Conservation (phyloP, 1,140 invertebrate genomes). For the Pseudoatta argentina region DNA sequence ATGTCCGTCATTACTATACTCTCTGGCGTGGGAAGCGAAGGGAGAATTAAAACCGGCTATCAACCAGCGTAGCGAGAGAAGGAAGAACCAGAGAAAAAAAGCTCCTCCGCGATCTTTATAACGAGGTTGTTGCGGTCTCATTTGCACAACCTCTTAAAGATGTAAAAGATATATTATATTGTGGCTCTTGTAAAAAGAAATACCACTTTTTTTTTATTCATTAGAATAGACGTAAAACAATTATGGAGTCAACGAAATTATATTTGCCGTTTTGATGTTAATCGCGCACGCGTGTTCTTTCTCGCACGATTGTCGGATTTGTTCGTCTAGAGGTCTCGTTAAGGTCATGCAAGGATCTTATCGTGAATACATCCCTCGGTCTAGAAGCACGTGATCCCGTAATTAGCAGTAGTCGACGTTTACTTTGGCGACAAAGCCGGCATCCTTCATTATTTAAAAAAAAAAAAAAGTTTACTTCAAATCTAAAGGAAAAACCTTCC, state of each 20-base stretch:
- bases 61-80: conserved; percentile 13
- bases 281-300: conserved; percentile 11
- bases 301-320: conserved; percentile 27
- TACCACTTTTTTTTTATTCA: conserved; percentile 10
- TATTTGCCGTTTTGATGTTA: not conserved
- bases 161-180: conserved; percentile 44
- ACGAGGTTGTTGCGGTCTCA: conserved; percentile 48
- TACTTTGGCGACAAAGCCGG: conserved; percentile 54
- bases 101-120: conserved; percentile 53
- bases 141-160: conserved; percentile 10
- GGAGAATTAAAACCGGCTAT: conserved; percentile 77
- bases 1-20: conserved; percentile 74
- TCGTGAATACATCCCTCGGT: conserved; percentile 68
- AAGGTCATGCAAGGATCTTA: conserved; percentile 76
- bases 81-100: conserved; percentile 3
- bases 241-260: not conserved
- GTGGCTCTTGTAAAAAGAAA: conserved; percentile 19
- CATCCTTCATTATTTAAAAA: not conserved
- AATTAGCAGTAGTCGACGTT: conserved; percentile 79
- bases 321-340: conserved; percentile 59
- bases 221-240: not conserved
- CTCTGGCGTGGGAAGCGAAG: conserved; percentile 56
- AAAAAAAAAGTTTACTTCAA: conserved; percentile 10
- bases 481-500: not conserved
- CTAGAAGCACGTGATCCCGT: conserved; percentile 80